Percentiles rank a stretch among this genome's conserved stretches.
These are phyloP conservation scores for Adela reaumurella DNA, from an alignment of 2,888 invertebrate species.

Conservation along the genomic window DNA sequence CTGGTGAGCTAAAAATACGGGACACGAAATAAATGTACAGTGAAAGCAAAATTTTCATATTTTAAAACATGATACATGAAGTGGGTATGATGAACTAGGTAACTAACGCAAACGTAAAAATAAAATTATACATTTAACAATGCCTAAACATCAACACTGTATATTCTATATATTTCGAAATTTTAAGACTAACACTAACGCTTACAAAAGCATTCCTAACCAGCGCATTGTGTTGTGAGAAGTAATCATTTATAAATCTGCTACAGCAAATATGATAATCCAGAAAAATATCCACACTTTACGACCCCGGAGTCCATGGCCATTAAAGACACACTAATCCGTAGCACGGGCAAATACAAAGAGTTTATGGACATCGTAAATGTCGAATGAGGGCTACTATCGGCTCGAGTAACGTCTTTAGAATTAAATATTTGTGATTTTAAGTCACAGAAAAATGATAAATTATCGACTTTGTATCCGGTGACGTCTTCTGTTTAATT, in stretches of 20 bases:
- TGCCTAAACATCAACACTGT: too few relatives aligned
- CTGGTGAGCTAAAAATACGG: too few relatives aligned
- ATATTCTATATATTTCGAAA: too few relatives aligned
- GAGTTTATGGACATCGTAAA: neutral
- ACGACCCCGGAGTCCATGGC: neutral
- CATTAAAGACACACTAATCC: neutral
- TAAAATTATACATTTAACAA: too few relatives aligned
- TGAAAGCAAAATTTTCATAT: too few relatives aligned
- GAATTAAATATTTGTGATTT: neutral
- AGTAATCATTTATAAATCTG: neutral
- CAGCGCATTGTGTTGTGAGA: neutral
- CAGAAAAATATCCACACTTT: neutral
- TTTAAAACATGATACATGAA: too few relatives aligned
- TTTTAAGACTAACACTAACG: neutral
- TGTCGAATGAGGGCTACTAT: neutral
- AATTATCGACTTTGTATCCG: too few relatives aligned
- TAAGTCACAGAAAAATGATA: too few relatives aligned
- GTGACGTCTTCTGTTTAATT: too few relatives aligned
- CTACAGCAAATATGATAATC: neutral
- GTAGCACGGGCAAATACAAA: neutral
- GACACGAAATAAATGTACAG: too few relatives aligned
- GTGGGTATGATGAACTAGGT: too few relatives aligned
- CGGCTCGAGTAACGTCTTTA: neutral
- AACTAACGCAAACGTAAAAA: too few relatives aligned
- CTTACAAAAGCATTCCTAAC: neutral